Base-by-base conservation (phyloP, 2,888 invertebrate species). In the Ctenicera cuprea region DNA sequence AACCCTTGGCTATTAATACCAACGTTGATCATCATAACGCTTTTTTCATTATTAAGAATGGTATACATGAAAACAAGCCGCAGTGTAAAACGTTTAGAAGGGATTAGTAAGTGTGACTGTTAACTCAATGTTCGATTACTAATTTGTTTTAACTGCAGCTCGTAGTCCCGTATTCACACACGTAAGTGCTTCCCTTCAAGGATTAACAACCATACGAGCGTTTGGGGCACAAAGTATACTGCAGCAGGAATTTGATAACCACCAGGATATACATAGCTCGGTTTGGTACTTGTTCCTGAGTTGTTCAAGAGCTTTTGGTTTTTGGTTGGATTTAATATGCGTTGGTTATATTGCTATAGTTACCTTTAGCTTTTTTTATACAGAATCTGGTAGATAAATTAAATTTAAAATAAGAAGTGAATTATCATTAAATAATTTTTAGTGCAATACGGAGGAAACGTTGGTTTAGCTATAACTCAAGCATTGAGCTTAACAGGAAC, bases 171-270 rank as follows among this genome's bases (percentile, higher is more conserved):
- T 96, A 1, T 94, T 73, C 63, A 52, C 48, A 1, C 97, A 98
- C 84, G 88, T 98, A 81, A 95, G 94, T 83, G 95, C 97, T 26
- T 93, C 96, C 0, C 88, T 99, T 4, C 94, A 95, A 85, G 98
- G 98, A 0, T 89, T 99, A 75, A 92, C 96, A 0, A 97, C 97
- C 0, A 97, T 99, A 52, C 90, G 98, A 66, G 95, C 97, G 0
- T 97, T 95, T 84, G 91, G 92, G 4, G 95, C 95, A 0, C 94
- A 96, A 84, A 90, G 92, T 63, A 91, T 94, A 26, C 91, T 98
- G 50, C 91, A 92, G 52, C 88, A 90, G 30, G 95, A 95, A 85
- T 96, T 96, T 81, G 95, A 95, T 81, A 90, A 90, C 78, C 94
- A 94, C 82, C 95, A 95, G 85, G 95, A 95, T 83, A 84, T 94